Conservation (phyloP, 2,797 vertebrate species). For the Momotus momota region DNA sequence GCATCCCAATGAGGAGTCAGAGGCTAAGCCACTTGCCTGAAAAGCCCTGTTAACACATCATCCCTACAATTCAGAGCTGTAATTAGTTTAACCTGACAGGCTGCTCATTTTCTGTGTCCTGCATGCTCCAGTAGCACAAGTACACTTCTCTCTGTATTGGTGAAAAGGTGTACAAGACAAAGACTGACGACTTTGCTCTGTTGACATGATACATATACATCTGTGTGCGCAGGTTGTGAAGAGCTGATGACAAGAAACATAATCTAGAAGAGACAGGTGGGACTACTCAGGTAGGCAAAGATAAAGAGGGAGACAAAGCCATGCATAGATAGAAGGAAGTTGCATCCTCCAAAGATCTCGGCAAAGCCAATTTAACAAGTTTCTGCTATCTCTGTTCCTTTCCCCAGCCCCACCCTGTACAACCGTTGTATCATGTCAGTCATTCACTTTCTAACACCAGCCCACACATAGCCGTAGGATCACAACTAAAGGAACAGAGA, state of each 20-base stretch:
- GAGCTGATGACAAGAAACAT: not conserved
- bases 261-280: not conserved
- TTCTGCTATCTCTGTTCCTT: not conserved
- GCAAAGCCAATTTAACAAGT: not conserved
- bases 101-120: not conserved
- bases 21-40: not conserved
- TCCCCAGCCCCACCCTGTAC: not conserved
- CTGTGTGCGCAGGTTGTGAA: not conserved
- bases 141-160: not conserved
- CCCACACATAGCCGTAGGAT: not conserved
- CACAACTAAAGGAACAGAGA: not conserved
- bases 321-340: not conserved
- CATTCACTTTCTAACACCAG: not conserved
- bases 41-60: constrained; percentile 2
- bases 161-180: not conserved
- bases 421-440: not conserved
- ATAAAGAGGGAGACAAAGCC: not conserved
- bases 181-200: not conserved
- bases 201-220: not conserved
- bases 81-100: not conserved
- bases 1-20: not conserved
- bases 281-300: not conserved
- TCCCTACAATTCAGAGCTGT: not conserved
- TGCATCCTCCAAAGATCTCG: not conserved
- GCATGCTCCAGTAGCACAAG: not conserved